Base-by-base conservation (phyloP, 2,797 vertebrate species). In the Iguana delicatissima region DNA sequence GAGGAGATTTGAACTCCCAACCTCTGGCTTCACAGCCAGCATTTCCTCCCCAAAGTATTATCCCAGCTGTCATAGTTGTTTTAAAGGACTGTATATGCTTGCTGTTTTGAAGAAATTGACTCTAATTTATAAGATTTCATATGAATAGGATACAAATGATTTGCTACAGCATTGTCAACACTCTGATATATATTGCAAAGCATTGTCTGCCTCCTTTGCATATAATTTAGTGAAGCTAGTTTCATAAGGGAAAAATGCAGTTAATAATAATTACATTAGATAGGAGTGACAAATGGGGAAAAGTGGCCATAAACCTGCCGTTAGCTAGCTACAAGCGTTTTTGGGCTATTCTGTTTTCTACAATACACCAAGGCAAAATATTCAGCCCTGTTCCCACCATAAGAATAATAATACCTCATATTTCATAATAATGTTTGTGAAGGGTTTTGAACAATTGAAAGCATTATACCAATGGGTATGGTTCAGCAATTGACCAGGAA, bases 231-330 rank as follows among this genome's bases (percentile, higher is more conserved):
- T 50, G 79, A 69, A n/a, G 74, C 67, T 22, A 7, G 2, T 84
- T 87, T 89, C 42, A 22, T 32, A 24, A 86, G 67, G 57, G 50
- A 46, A 69, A 77, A 74, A 86, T 84, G 22, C 84, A 55, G 22
- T 84, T 86, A 6, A 84, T 89, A 91, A 89, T 84, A 69, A 22
- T 84, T 69, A 50, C 55, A 57, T n/a, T 80, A 57, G 76, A 4
- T 46, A 85, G 22, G 55, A 42, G 73, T 81, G 80, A 84, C 74
- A 42, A 22, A 50, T 74, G 29, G 46, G 46, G 46, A 88, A 46
- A 52, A 13, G 29, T 62, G 84, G 29, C 13, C 88, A 62, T 79
- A 77, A 90, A 46, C 76, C 89, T 84, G 3, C 2, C 0, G 52
- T 84, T 5, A 81, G 81, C 87, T 7, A 81, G 81, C 87, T 57